Base-by-base conservation (phyloP, 2,113 vertebrate species). In the Cavia aperea region DNA sequence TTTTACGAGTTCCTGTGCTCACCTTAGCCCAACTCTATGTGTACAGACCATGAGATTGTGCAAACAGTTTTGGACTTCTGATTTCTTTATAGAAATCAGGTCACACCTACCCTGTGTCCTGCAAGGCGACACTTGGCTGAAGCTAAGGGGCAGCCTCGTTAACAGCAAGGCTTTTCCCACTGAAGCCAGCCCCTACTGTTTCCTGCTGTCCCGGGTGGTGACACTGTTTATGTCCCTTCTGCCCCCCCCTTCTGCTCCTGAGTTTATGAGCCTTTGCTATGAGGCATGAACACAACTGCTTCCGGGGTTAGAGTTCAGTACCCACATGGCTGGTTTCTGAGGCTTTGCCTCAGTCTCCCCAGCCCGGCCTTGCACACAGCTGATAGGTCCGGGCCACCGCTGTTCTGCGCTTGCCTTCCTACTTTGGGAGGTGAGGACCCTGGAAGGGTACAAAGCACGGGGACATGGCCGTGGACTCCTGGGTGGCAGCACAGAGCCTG, bases 1-100 rank as follows among this genome's bases (percentile, higher is more conserved):
- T 75, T 81, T 78, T 63, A 85, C 46, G 60, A 91, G 13, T 72
- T 62, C 43, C 66, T 84, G 94, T 58, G n/a, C 90, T 89, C 87
- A 36, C 54, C 15, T 66, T 60, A 81, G 36, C 49, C 77, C 51
- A 49, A n/a, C 16, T 63, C 5, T 49, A 79, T 39, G 51, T 81
- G 82, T 65, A 93, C 86, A 81, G 65, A 70, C 24, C 1, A 5
- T 21, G 73, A 93, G 4, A 54, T 13, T 63, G 54, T 13, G 58
- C 66, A 72, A 36, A 58, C 46, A 81, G 43, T 54, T 81, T 1
- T 82, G 31, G 51, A 83, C 36, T 81, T 78, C 29, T 62, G 13
- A 63, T 85, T 85, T 91, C 31, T 88, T 82, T 51, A 36, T 39
- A 56, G 90, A 68, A 68, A 19, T 14, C 2, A 7, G 54, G 49